Evolutionary conservation across 2,888 invertebrate genomes (phyloP).

Genomic region (Drosophila colorata): DNA sequence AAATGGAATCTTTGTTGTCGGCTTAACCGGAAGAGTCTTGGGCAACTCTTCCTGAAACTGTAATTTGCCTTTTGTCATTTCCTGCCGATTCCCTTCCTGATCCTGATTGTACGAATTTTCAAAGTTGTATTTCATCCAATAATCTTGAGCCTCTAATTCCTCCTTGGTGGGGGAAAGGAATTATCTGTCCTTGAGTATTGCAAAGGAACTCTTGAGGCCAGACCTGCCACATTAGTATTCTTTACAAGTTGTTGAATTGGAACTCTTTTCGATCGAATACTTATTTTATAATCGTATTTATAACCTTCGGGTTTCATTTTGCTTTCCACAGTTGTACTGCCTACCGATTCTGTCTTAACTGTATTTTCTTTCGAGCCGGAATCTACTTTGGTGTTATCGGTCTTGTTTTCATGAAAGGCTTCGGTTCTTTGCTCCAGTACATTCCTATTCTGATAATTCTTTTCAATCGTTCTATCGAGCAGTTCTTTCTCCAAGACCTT

Average conservation of each 20-base stretch:
- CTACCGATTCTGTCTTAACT: background rate
- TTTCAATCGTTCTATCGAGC: background rate
- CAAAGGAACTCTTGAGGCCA: constrained; percentile 1
- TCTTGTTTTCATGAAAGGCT: background rate
- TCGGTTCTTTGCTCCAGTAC: background rate
- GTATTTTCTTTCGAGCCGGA: background rate
- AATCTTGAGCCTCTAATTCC: background rate
- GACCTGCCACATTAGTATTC: background rate
- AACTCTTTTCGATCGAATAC: background rate
- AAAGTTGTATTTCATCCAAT: background rate
- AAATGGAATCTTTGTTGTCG: background rate
- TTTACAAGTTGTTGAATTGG: background rate
- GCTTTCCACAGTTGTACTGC: background rate
- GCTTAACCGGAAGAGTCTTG: background rate
- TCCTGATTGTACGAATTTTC: background rate
- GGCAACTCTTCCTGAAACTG: background rate
- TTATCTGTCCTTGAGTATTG: constrained; percentile 10
- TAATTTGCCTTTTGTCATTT: background rate
- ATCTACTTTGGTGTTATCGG: background rate
- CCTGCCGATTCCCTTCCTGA: background rate
- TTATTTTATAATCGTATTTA: constrained; percentile 23
- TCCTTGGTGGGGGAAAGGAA: background rate
- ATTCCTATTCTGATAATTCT: background rate
- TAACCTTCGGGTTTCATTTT: background rate
- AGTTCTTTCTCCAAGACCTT: background rate